Evolutionary conservation across 2,888 invertebrate species (phyloP), one percentile per base, ranked within the genome.

Genomic region (Theretra japonica): DNA sequence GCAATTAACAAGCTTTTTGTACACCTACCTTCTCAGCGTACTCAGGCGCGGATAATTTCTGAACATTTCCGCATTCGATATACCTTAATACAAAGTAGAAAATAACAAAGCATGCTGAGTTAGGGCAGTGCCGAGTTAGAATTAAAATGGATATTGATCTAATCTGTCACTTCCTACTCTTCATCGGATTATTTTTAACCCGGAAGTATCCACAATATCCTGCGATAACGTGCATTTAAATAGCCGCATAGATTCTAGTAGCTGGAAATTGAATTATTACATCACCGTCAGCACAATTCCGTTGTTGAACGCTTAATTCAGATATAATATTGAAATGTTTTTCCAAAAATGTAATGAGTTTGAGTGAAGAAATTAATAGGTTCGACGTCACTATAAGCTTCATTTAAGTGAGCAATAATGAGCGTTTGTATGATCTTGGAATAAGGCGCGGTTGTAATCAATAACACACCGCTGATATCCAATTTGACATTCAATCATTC

Each of bases 371-470:
- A 25, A 58, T 25, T 11, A 56, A 56, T 56, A 7, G 41, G 41
- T 11, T 15, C 21, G 21, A 4, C 56, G 8, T 21, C 69, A 73
- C 58, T 70, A 65, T 71, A 53, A 77, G 50, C 50, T 68, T 69
- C 70, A 53, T 69, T 50, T 65, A 53, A 23, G 59, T 71, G 62
- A 69, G 73, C 74, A 70, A 73, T n/a, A 23, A 25, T 25, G 23
- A 23, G 69, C 70, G 69, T 57, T 73, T 58, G 28, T 68, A 69
- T 71, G 33, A 73, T 59, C 70, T 57, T 72, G 60, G 53, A 76
- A 74, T 69, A 80, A 83, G 85, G 87, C 82, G 86, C 80, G 83
- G 83, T 80, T 77, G 73, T 72, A 76, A 74, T 25, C 50, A 68
- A 25, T 17, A 58, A 23, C 5, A 15, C 25, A 17, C 58, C 25